Base-by-base conservation (phyloP, 2,113 vertebrate genomes). In the Sus scrofa region DNA sequence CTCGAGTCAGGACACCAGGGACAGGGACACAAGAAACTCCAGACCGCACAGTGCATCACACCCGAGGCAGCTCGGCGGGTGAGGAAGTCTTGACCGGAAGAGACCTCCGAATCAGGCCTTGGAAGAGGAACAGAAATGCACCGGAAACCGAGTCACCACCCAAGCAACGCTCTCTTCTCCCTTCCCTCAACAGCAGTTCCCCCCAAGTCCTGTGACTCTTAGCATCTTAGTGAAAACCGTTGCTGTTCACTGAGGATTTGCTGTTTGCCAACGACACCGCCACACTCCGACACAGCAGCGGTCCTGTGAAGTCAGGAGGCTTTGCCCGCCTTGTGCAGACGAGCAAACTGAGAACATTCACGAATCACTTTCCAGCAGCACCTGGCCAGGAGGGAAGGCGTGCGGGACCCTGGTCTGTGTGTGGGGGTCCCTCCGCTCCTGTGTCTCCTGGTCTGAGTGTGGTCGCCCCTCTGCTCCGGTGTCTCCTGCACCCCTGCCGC, bases 181-280 rank as follows among this genome's bases (percentile, higher is more conserved):
- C 27, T 50, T 34, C 22, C 52, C 70, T 58, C 50, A 37, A 1
- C 12, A 8, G 3, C 32, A 2, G 22, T 10, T 1, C 14, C 13
- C 13, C 24, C 39, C 0, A 1, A 16, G 13, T 19, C 65, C 63
- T 9, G 6, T 2, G 6, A 9, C 32, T 30, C 71, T 37, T 10
- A 20, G 11, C 50, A 50, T 56, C 58, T 39, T 8, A 9, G 27
- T 56, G 1, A 60, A 50, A 58, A 6, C 8, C 7, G 2, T 3
- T 8, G 2, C 11, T 1, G 7, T n/a, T n/a, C 30, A 7, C 37
- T 20, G 20, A 44, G 37, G 16, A 26, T 3, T 44, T 22, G 5
- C 1, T 1, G 8, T 30, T 6, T 20, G 9, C 63, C 67, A 20
- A 9, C 68, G 4, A 34, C 4, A 26, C n/a, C 0, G 1, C 52